Base-by-base conservation (phyloP, 1,140 invertebrate genomes). In the Trinorchestia longiramus region DNA sequence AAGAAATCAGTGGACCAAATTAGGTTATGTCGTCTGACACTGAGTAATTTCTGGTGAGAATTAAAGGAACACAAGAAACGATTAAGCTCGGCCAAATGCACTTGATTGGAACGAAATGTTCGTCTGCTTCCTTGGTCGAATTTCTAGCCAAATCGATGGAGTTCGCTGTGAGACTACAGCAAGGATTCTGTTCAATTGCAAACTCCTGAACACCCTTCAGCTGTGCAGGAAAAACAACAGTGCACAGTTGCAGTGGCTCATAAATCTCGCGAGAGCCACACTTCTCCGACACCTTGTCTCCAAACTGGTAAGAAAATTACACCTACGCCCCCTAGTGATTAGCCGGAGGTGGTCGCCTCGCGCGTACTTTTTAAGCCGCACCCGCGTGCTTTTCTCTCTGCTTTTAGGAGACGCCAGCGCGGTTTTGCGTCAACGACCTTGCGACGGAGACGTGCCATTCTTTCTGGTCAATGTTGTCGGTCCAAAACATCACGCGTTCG, bases 271-370 rank as follows among this genome's bases (percentile, higher is more conserved):
- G 3, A n/a, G 43, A 44, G 92, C 43, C 43, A 45, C 43, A 47
- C 92, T 47, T 94, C 92, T 45, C 92, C 92, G 92, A 94, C 92
- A 94, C 92, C 92, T 94, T 94, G 92, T 94, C 92, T 94, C 92
- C 92, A 94, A 94, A 94, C 92, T 94, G 92, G 92, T 94, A 94
- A 94, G 92, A 94, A 94, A 94, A 94, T 94, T 94, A 94, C 92
- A 94, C 92, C 92, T 94, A 94, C 92, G 92, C 92, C 92, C 92
- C 92, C 43, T 94, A 45, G 92, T 94, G 92, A 94, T 94, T 94
- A 94, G 44, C 92, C 92, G 43, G 92, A 94, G 92, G 43, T 94
- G 92, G 92, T 94, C 92, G 92, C 43, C 92, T 94, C 41, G 41
- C 47, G 92, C 44, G 44, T 91, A 94, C 44, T 94, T 94, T 94